These are phyloP conservation scores for Egretta garzetta DNA, from an alignment of 2,113 vertebrate genomes.

Conservation along the genomic window DNA sequence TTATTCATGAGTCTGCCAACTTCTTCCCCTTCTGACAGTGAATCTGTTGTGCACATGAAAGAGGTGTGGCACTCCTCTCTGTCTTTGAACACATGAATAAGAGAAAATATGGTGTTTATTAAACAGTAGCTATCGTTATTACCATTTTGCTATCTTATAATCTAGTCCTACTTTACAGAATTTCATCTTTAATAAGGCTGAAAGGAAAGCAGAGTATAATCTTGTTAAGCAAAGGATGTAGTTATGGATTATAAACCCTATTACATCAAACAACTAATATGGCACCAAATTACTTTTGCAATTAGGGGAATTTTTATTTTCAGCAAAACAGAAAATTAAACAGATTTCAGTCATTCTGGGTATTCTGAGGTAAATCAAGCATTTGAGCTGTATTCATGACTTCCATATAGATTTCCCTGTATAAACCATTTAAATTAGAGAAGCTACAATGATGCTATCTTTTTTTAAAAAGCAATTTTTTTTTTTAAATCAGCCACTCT, in stretches of 20 bases:
- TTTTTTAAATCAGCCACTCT: neutral
- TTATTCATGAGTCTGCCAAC: slow-evolving; percentile 52
- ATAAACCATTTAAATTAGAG: slow-evolving; percentile 13
- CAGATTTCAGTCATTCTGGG: neutral
- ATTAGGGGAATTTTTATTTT: neutral
- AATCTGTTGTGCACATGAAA: slow-evolving; percentile 46
- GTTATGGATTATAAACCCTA: neutral
- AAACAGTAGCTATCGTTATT: slow-evolving; percentile 15
- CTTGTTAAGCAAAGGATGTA: neutral
- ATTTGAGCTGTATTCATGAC: neutral
- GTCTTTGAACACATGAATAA: neutral
- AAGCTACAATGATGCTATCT: neutral
- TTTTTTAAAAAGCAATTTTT: neutral
- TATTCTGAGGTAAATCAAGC: slow-evolving; percentile 9
- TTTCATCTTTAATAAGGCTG: neutral
- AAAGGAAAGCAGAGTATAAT: slow-evolving; percentile 15
- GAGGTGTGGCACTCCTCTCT: slow-evolving; percentile 28
- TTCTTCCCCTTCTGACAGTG: slow-evolving; percentile 30
- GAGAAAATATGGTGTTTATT: neutral
- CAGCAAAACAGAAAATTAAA: neutral
- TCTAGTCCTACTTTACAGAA: neutral
- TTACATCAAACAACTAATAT: slow-evolving; percentile 26
- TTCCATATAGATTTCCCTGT: neutral
- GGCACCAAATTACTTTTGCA: neutral
- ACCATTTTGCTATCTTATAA: slow-evolving; percentile 7